phyloP scores from a whole-genome alignment of 2,888 invertebrate genomes.

The Meiosimyza decipiens region DNA sequence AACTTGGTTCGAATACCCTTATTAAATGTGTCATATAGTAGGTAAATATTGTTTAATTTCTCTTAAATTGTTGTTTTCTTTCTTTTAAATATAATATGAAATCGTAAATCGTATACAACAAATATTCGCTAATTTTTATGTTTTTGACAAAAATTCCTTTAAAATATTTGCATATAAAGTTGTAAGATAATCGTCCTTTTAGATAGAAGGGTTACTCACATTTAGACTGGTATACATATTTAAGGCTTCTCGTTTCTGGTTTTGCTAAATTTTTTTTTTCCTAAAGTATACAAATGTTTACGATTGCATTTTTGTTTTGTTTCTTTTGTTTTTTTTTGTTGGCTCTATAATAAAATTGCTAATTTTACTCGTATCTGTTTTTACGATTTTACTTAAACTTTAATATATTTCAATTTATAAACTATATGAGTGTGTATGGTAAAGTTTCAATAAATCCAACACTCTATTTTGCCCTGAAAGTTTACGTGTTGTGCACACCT shows the following conservation, averaged over 20 bases:
- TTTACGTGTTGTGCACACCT: constrained; percentile 64
- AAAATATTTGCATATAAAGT: constrained; percentile 22
- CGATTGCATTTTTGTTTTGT: constrained; percentile 24
- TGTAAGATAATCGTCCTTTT: constrained; percentile 7
- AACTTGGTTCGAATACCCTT: too few relatives aligned
- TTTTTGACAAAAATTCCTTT: constrained; percentile 14
- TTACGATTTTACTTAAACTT: too few relatives aligned
- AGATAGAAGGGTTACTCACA: constrained; percentile 24
- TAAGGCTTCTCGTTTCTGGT: constrained; percentile 66
- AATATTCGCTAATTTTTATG: constrained; percentile 27
- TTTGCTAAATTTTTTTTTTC: constrained; percentile 41
- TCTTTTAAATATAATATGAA: constrained; percentile 30
- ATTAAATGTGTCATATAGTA: too few relatives aligned
- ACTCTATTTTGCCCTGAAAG: not conserved
- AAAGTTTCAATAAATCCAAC: not conserved
- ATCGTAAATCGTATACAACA: constrained; percentile 55
- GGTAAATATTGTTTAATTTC: not conserved
- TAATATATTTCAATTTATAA: constrained; percentile 10
- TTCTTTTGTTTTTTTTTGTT: not conserved
- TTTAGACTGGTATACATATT: constrained; percentile 66
- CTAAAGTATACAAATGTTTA: constrained; percentile 53
- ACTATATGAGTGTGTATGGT: too few relatives aligned
- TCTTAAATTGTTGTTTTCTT: constrained; percentile 24
- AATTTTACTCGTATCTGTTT: constrained; percentile 21
- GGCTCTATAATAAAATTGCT: constrained; percentile 14